phyloP scores from a whole-genome alignment of 2,888 invertebrate species.

The Chrysolina oricalcia region DNA sequence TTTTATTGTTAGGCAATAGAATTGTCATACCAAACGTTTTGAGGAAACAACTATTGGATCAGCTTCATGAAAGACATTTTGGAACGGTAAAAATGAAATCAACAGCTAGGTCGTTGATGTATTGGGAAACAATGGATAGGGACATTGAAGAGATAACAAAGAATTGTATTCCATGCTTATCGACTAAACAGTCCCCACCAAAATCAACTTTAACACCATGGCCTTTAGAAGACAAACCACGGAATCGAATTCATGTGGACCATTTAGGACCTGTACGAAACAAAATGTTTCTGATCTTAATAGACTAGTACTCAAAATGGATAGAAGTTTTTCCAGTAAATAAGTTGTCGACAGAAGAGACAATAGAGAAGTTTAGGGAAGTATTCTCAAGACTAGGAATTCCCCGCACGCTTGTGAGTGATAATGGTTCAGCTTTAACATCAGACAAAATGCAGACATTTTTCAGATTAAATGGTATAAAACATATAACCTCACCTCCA shows the following conservation, averaged over 20 bases:
- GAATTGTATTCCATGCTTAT: conserved; percentile 38
- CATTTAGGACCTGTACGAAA: conserved; percentile 15
- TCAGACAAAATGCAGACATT: conserved; percentile 32
- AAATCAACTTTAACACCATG: background rate
- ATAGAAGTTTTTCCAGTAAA: conserved; percentile 34
- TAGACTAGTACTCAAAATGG: conserved; percentile 40
- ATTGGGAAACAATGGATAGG: conserved; percentile 50
- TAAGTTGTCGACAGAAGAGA: conserved; percentile 26
- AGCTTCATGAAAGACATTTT: conserved; percentile 42
- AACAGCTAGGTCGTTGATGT: conserved; percentile 44
- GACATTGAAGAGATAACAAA: conserved; percentile 40
- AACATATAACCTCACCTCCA: conserved; percentile 33
- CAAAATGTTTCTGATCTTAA: conserved; percentile 31
- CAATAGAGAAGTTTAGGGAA: conserved; percentile 36
- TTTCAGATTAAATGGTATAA: conserved; percentile 41
- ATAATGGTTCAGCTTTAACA: conserved; percentile 37
- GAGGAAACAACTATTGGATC: conserved; percentile 31
- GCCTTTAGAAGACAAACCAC: no score
- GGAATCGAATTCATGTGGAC: conserved; percentile 30
- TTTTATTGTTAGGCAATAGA: conserved; percentile 40
- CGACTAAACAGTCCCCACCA: background rate
- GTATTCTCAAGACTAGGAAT: conserved; percentile 36
- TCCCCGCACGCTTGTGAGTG: conserved; percentile 31
- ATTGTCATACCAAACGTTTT: conserved; percentile 35
- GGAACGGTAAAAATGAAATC: conserved; percentile 36